These are phyloP conservation scores for Saccopteryx bilineata DNA, from an alignment of 2,113 vertebrate species.

Conservation along the genomic window DNA sequence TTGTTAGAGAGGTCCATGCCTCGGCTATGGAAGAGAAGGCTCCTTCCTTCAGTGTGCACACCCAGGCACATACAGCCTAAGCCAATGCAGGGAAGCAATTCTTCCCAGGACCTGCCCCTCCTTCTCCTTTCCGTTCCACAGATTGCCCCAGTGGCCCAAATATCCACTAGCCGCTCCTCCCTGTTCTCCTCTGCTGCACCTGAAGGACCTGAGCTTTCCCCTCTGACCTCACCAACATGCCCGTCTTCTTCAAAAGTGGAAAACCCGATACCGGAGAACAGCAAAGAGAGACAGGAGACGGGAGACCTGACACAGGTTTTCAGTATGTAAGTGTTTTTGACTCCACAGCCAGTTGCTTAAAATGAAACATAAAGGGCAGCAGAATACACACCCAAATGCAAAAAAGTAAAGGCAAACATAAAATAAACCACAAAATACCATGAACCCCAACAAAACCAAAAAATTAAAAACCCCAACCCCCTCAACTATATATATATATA, in stretches of 20 bases:
- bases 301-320: conserved; percentile 89
- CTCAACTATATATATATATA: conserved; percentile 76
- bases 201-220: neutral
- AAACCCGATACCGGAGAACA: neutral
- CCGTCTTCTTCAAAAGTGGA: neutral
- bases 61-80: neutral
- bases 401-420: conserved; percentile 78
- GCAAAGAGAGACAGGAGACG: conserved; percentile 82
- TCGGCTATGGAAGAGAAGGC: neutral
- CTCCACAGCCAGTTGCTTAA: conserved; percentile 89
- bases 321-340: conserved; percentile 91
- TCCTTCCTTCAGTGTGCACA: neutral
- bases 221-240: neutral
- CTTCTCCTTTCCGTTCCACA: neutral
- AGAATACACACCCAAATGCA: conserved; percentile 88
- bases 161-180: neutral
- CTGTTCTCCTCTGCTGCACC: neutral
- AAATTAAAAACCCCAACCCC: conserved; percentile 76
- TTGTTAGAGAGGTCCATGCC: neutral
- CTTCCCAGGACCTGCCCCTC: neutral
- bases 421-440: conserved; percentile 79
- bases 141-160: neutral
- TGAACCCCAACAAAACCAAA: conserved; percentile 66
- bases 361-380: conserved; percentile 89
- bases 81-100: neutral